Conservation (phyloP, 2,113 vertebrate genomes). For the Notarius quadriscutis region DNA sequence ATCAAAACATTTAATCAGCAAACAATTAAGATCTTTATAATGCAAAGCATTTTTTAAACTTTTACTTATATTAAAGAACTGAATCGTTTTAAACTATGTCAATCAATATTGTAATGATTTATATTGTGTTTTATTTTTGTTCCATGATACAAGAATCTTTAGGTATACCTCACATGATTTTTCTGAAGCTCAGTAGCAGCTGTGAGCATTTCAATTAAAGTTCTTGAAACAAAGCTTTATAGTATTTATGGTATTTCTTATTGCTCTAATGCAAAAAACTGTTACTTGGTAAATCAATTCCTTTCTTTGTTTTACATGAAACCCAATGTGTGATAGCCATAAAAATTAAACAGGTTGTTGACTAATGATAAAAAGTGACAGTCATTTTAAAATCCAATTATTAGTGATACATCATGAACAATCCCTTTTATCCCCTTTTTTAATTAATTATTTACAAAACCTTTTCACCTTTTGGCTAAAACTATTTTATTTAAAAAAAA, state of each 20-base stretch:
- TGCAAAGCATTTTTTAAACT: neutral
- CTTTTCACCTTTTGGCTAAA: neutral
- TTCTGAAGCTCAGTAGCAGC: conserved; percentile 28
- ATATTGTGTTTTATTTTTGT: conserved; percentile 61
- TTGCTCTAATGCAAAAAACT: neutral
- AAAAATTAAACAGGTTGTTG: conserved; percentile 5
- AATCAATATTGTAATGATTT: conserved; percentile 60
- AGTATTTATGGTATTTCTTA: neutral
- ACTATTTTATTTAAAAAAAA: neutral
- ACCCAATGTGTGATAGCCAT: neutral
- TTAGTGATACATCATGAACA: neutral
- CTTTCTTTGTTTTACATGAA: neutral
- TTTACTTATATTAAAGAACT: conserved; percentile 8
- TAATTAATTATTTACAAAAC: neutral
- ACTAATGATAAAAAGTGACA: neutral
- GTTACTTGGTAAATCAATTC: neutral
- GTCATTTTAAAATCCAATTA: neutral
- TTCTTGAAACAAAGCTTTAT: conserved; percentile 15
- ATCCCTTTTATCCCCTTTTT: neutral
- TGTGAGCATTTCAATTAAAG: conserved; percentile 41
- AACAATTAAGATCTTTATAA: conserved; percentile 14
- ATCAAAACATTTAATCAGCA: conserved; percentile 25
- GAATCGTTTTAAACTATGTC: conserved; percentile 50
- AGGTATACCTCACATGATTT: conserved; percentile 60
- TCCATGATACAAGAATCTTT: conserved; percentile 46